Percentiles rank a stretch among this genome's conserved stretches.
Conservation (phyloP, 2,797 vertebrate genomes). For the Rhabdophis nuchalis region DNA sequence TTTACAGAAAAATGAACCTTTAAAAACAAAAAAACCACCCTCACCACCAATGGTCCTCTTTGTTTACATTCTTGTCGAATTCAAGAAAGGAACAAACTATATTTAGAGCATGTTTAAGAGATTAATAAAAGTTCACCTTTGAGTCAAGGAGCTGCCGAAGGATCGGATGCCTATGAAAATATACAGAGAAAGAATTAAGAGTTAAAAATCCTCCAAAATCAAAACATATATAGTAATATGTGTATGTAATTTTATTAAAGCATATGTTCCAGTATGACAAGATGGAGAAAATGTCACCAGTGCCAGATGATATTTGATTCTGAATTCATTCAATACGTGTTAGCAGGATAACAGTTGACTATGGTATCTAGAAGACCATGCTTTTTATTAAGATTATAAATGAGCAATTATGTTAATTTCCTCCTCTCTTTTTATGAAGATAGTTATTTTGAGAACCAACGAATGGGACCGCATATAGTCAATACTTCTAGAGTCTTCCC, state of each 20-base stretch:
- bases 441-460: neutral
- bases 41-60: neutral
- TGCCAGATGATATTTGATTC: neutral
- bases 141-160: slow-evolving; percentile 72
- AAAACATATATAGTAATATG: neutral
- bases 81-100: neutral
- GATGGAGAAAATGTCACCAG: neutral
- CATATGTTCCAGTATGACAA: too few relatives aligned
- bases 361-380: neutral
- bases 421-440: neutral
- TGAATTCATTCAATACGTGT: neutral
- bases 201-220: neutral
- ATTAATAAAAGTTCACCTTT: slow-evolving; percentile 74
- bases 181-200: slow-evolving; percentile 42
- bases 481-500: neutral
- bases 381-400: neutral
- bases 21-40: neutral
- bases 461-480: too few relatives aligned
- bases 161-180: slow-evolving; percentile 76
- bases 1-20: neutral
- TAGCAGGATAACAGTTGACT: neutral
- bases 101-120: neutral
- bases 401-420: neutral
- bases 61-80: neutral
- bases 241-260: neutral